These are phyloP conservation scores for Nesoenas mayeri DNA, from an alignment of 2,113 vertebrate genomes.

Conservation along the genomic window DNA sequence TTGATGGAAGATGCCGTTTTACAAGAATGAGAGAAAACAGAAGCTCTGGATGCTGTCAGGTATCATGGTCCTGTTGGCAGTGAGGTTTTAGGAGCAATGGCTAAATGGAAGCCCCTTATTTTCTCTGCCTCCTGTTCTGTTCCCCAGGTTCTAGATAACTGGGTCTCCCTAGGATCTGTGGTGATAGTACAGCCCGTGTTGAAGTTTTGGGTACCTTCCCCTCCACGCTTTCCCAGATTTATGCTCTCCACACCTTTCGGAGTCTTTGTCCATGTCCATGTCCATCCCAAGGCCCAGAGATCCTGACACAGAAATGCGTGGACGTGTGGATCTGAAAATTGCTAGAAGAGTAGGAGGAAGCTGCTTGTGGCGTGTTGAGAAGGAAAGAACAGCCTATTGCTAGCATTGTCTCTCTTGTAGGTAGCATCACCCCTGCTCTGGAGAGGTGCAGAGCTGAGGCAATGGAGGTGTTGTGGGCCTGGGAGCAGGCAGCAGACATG, in stretches of 20 bases:
- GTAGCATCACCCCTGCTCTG: background rate
- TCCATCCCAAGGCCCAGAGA: background rate
- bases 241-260: background rate
- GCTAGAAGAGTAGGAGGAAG: background rate
- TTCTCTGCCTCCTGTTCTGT: background rate
- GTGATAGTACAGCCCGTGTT: background rate
- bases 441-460: background rate
- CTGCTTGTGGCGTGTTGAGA: background rate
- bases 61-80: background rate
- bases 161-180: background rate
- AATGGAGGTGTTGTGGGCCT: accelerated
- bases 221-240: background rate
- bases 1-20: background rate
- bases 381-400: background rate
- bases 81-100: background rate
- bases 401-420: background rate
- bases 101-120: background rate
- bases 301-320: background rate
- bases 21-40: background rate
- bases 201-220: background rate
- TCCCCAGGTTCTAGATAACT: background rate
- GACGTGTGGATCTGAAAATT: background rate
- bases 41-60: background rate
- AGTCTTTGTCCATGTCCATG: background rate
- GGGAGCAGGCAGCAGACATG: background rate